Conservation (phyloP, 2,888 invertebrate species). For the Troides helena region DNA sequence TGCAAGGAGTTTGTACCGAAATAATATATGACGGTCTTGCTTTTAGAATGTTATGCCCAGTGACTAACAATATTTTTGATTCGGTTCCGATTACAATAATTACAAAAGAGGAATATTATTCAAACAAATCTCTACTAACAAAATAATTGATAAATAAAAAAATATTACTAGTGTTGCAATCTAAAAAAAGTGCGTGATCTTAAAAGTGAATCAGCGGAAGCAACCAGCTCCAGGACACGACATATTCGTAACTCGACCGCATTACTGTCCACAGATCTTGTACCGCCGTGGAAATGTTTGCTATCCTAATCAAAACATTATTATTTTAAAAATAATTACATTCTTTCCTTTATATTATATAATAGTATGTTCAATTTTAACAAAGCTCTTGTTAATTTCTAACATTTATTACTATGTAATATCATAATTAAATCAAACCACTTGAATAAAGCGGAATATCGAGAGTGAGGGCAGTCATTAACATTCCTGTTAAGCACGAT, state of each 20-base stretch:
- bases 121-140: neutral
- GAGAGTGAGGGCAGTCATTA: neutral
- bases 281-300: conserved; percentile 11
- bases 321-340: neutral
- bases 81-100: neutral
- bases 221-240: conserved; percentile 13
- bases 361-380: neutral
- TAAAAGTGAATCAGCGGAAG: neutral
- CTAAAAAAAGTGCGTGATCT: neutral
- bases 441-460: neutral
- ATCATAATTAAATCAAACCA: no score
- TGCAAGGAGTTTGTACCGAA: neutral
- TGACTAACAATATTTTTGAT: neutral
- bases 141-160: no score
- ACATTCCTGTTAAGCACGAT: neutral
- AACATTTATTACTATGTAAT: no score
- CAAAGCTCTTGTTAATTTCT: no score
- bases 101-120: neutral
- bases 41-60: neutral
- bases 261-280: conserved; percentile 39
- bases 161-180: no score
- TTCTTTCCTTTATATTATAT: neutral
- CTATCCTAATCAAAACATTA: conserved; percentile 9
- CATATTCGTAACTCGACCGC: conserved; percentile 34
- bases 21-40: neutral